Conservation (phyloP, 2,888 invertebrate genomes). For the Mesorhabditis spiculigera region DNA sequence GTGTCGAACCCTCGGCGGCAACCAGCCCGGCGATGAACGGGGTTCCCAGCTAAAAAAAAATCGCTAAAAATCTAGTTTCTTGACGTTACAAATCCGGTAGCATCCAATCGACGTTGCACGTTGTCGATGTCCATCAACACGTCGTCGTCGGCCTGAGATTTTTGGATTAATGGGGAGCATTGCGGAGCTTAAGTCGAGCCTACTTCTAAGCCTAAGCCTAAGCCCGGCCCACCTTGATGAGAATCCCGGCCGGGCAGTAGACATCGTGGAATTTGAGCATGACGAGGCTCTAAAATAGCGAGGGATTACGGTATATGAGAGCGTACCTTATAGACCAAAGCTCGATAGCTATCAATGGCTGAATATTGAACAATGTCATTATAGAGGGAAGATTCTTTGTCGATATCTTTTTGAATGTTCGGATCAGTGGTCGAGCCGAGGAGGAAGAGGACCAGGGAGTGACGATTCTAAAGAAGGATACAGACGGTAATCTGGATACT, state of each 20-base stretch:
- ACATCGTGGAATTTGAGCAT: not conserved
- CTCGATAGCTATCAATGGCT: not conserved
- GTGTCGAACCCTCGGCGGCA: not conserved
- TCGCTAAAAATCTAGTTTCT: no score
- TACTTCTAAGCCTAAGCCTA: no score
- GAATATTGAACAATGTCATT: constrained; percentile 5
- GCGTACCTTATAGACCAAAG: not conserved
- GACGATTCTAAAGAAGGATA: no score
- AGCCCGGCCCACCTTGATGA: not conserved
- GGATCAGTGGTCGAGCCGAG: not conserved
- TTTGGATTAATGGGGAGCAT: no score
- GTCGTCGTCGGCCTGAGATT: not conserved
- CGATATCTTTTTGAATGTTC: not conserved
- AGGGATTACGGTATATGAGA: not conserved
- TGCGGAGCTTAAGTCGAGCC: no score
- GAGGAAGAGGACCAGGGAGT: not conserved
- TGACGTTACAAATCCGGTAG: not conserved
- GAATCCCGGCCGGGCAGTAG: constrained; percentile 4
- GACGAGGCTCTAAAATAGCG: not conserved
- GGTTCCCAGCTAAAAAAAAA: not conserved
- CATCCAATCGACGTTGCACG: not conserved
- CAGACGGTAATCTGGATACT: no score
- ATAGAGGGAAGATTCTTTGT: not conserved
- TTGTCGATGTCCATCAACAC: not conserved
- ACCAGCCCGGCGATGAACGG: constrained; percentile 5